phyloP scores from a whole-genome alignment of 2,113 vertebrate genomes.

The Pterocles gutturalis region DNA sequence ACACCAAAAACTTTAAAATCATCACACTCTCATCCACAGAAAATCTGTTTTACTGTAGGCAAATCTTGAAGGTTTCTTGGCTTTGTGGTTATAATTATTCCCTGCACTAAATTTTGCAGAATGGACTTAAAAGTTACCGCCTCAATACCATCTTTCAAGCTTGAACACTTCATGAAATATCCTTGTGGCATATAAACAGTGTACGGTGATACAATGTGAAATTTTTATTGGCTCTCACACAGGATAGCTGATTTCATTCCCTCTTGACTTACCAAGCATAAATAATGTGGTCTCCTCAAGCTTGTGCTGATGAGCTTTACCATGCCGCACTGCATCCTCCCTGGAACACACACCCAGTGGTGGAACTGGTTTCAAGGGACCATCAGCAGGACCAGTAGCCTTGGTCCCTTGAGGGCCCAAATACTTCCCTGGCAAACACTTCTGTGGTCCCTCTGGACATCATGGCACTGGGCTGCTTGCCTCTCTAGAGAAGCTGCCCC shows the following conservation, averaged over 20 bases:
- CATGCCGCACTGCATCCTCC: neutral
- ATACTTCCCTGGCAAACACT: neutral
- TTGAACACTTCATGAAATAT: neutral
- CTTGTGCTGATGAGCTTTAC: neutral
- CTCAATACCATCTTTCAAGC: conserved; percentile 5
- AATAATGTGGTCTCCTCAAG: neutral
- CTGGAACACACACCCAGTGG: neutral
- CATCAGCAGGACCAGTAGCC: neutral
- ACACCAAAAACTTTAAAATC: conserved; percentile 43
- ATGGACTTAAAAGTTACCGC: conserved; percentile 7
- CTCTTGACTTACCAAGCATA: neutral
- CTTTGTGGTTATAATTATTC: conserved; percentile 23
- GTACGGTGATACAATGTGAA: neutral
- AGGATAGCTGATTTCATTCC: neutral
- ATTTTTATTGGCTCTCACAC: neutral
- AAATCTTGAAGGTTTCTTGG: conserved; percentile 18
- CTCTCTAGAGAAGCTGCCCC: neutral
- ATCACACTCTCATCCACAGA: neutral
- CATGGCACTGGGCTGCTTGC: neutral
- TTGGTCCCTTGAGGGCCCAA: neutral
- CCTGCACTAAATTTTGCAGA: neutral
- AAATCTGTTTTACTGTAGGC: conserved; percentile 11
- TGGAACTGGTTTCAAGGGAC: neutral
- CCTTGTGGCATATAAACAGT: neutral
- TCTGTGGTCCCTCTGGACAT: neutral